These are phyloP conservation scores for Coenonympha glycerion DNA, from an alignment of 2,888 invertebrate genomes.

Conservation along the genomic window DNA sequence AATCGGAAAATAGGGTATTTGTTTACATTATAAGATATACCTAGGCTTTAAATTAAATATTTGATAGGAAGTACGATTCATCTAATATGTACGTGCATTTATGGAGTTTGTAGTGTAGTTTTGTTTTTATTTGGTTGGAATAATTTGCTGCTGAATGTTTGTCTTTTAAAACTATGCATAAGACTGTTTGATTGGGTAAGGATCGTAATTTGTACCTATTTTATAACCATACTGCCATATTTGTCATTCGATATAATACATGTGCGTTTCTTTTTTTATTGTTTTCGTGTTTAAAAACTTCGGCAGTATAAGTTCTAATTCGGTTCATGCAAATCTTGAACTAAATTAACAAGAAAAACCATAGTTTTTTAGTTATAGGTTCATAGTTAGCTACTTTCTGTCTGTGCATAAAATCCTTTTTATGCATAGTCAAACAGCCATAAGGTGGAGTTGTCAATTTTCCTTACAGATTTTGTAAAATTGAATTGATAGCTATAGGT, in stretches of 20 bases:
- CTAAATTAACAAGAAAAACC: background rate
- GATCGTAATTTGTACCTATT: conserved; percentile 53
- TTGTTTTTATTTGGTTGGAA: conserved; percentile 38
- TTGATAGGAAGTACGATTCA: conserved; percentile 37
- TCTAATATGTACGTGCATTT: conserved; percentile 50
- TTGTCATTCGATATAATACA: conserved; percentile 32
- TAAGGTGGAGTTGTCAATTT: too few relatives aligned
- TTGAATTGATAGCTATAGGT: too few relatives aligned
- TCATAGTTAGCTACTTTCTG: too few relatives aligned
- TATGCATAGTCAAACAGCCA: too few relatives aligned
- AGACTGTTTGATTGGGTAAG: conserved; percentile 65
- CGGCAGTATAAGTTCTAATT: background rate
- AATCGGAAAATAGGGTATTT: conserved; percentile 70
- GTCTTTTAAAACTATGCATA: conserved; percentile 50
- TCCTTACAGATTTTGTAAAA: too few relatives aligned
- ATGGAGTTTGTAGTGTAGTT: conserved; percentile 34
- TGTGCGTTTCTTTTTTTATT: conserved; percentile 7
- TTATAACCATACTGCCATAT: conserved; percentile 60
- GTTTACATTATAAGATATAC: conserved; percentile 42
- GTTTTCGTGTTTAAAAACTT: background rate
- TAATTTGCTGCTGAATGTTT: conserved; percentile 39
- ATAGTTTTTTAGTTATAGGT: too few relatives aligned
- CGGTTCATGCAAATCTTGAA: background rate
- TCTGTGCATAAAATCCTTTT: too few relatives aligned
- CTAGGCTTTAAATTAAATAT: conserved; percentile 59